Percentiles rank a stretch among this genome's conserved stretches.
phyloP scores from a whole-genome alignment of 2,888 invertebrate genomes.

The Eristalinus aeneus region DNA sequence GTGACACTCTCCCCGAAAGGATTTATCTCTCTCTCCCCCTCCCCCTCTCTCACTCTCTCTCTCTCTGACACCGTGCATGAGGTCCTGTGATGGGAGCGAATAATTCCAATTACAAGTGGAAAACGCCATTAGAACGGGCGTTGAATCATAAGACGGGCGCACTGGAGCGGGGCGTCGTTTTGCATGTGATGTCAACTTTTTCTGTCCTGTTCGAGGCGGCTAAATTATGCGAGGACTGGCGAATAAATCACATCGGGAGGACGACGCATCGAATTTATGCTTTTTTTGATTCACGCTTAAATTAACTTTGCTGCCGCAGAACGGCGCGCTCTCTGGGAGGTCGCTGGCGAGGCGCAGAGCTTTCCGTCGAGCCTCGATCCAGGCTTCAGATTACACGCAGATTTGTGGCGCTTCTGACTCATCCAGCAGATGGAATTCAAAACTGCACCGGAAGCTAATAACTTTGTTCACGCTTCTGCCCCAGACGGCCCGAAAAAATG shows the following conservation, averaged over 20 bases:
- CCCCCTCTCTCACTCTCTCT: too few relatives aligned
- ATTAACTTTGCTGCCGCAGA: neutral
- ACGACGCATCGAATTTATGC: conserved; percentile 14
- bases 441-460: conserved; percentile 45
- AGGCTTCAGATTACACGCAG: neutral
- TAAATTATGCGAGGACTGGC: neutral
- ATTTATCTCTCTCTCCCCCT: neutral
- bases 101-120: conserved; percentile 24
- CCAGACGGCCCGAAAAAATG: neutral
- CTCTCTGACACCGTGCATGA: too few relatives aligned
- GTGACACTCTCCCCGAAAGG: conserved; percentile 14
- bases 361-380: neutral
- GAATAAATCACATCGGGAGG: conserved; percentile 17
- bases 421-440: neutral
- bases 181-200: neutral
- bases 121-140: conserved; percentile 20
- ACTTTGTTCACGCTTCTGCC: conserved; percentile 29
- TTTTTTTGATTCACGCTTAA: neutral
- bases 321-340: neutral
- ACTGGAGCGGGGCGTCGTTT: neutral
- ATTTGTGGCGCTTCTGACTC: neutral
- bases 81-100: conserved; percentile 11
- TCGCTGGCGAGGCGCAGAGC: neutral
- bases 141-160: neutral
- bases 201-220: neutral